Evolutionary conservation across 2,797 vertebrate species (phyloP).

Genomic region (Hephaestus fuliginosus): DNA sequence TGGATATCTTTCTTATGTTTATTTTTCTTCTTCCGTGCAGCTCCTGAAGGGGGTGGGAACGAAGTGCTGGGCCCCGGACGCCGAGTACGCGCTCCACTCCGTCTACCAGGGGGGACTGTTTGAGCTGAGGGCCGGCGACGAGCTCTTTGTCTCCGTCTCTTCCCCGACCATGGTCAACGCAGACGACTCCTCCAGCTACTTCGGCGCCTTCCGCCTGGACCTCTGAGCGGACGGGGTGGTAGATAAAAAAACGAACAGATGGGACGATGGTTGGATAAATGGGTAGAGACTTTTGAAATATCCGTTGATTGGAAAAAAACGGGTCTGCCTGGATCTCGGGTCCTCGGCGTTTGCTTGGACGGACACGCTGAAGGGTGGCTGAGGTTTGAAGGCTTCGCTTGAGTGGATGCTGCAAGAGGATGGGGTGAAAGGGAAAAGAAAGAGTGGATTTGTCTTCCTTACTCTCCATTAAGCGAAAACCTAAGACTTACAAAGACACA

Average conservation of each 20-base stretch:
- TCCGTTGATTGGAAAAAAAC: slow-evolving; percentile 28
- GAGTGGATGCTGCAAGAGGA: slow-evolving; percentile 31
- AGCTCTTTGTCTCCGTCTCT: slow-evolving; percentile 92
- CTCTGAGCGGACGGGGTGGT: slow-evolving; percentile 78
- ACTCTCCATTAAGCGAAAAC: slow-evolving; percentile 29
- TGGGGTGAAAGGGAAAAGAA: slow-evolving; percentile 22
- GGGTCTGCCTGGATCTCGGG: slow-evolving; percentile 32
- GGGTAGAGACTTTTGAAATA: slow-evolving; percentile 41
- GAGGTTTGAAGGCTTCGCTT: slow-evolving; percentile 26
- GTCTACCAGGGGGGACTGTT: slow-evolving; percentile 95
- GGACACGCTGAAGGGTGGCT: slow-evolving; percentile 39
- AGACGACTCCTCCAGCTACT: slow-evolving; percentile 90
- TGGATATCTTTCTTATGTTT: background rate
- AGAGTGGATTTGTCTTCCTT: slow-evolving; percentile 34
- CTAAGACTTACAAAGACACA: slow-evolving; percentile 45
- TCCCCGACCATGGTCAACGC: slow-evolving; percentile 87
- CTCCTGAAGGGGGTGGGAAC: slow-evolving; percentile 92
- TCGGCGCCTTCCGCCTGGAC: slow-evolving; percentile 90
- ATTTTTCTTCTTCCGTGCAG: slow-evolving; percentile 61
- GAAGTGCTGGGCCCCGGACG: slow-evolving; percentile 92
- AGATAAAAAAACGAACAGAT: background rate
- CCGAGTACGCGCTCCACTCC: slow-evolving; percentile 91
- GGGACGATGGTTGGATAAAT: slow-evolving; percentile 26
- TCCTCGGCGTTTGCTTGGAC: slow-evolving; percentile 43
- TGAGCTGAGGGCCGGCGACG: slow-evolving; percentile 89